A percentile compares a stretch with the other conserved stretches of the same genome.
Conservation (phyloP, 2,113 vertebrate genomes). For the Myrmecophaga tridactyla region DNA sequence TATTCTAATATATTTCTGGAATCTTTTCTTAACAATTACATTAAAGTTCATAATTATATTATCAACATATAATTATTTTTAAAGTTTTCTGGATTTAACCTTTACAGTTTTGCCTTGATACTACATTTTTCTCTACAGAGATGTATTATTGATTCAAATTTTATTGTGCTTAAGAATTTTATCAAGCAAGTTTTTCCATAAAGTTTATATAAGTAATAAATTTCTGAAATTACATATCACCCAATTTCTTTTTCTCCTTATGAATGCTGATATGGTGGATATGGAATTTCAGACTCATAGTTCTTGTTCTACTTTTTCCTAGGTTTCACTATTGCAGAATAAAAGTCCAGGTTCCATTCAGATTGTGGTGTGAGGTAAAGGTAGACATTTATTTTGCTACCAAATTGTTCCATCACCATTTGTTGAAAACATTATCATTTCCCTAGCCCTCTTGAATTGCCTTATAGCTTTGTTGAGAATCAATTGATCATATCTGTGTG, state of each 20-base stretch:
- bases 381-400: neutral
- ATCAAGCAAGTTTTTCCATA: neutral
- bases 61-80: neutral
- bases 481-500: neutral
- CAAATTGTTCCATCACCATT: no score
- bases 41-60: neutral
- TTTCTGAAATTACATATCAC: neutral
- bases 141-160: neutral
- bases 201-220: neutral
- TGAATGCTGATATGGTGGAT: fast-evolving
- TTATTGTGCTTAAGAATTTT: neutral
- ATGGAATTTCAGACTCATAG: no score
- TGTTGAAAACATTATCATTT: neutral
- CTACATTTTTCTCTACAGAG: neutral
- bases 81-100: neutral
- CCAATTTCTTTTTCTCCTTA: neutral
- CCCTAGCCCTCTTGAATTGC: neutral
- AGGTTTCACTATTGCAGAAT: neutral
- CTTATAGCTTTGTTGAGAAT: neutral
- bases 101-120: neutral
- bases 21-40: neutral
- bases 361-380: neutral
- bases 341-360: neutral
- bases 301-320: neutral
- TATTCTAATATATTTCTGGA: neutral